phyloP scores from a whole-genome alignment of 2,797 vertebrate genomes.

The Thamnophis elegans region DNA sequence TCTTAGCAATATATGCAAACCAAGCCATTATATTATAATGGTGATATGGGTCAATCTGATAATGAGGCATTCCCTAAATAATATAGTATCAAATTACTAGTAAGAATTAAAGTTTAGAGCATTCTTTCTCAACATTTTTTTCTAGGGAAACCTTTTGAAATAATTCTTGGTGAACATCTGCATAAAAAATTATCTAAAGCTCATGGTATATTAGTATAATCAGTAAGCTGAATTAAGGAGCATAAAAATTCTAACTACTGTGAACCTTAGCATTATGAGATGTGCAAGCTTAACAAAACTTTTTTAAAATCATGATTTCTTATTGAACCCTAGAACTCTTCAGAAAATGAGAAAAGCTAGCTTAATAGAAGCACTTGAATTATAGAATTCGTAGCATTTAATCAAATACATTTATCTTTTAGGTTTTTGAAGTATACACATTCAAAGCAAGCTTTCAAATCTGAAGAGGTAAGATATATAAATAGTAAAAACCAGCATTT shows the following conservation, averaged over 20 bases:
- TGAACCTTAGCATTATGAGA: neutral
- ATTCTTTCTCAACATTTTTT: neutral
- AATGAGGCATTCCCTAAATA: neutral
- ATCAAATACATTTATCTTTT: slow-evolving; percentile 47
- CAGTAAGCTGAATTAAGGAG: neutral
- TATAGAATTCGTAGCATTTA: neutral
- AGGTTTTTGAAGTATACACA: slow-evolving; percentile 98
- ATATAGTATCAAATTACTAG: neutral
- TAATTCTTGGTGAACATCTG: neutral
- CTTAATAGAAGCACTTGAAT: neutral
- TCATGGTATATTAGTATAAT: neutral
- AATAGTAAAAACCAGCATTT: slow-evolving; percentile 10
- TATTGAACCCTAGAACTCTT: neutral
- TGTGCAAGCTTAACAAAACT: neutral
- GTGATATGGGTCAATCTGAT: neutral
- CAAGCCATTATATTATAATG: neutral
- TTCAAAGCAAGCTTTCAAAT: slow-evolving; percentile 96
- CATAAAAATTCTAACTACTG: neutral
- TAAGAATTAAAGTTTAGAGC: neutral
- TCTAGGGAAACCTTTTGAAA: neutral
- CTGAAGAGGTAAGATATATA: slow-evolving; percentile 87
- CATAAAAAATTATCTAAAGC: neutral
- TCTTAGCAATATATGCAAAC: neutral
- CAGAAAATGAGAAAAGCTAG: neutral
- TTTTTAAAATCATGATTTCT: neutral